These are phyloP conservation scores for Phrixothrix hirtus DNA, from an alignment of 2,888 invertebrate genomes.

Conservation along the genomic window DNA sequence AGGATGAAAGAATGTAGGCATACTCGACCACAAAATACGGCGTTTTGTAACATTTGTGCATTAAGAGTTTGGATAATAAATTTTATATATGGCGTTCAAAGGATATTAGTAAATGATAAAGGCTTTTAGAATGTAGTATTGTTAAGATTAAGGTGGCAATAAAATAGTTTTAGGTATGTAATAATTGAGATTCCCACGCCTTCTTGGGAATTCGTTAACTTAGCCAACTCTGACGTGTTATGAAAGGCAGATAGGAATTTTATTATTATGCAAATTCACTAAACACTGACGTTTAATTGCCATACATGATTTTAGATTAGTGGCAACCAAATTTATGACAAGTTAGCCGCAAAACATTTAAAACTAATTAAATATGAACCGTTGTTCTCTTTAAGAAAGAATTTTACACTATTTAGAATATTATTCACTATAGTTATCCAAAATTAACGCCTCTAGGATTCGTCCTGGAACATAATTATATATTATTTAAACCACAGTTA, in stretches of 20 bases:
- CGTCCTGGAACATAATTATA: too few relatives aligned
- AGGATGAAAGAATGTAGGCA: constrained; percentile 9
- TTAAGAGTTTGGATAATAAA: constrained; percentile 7
- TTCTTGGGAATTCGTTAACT: constrained; percentile 3
- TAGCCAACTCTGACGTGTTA: too few relatives aligned
- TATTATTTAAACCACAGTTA: too few relatives aligned
- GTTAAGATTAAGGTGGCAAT: constrained; percentile 13
- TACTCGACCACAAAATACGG: background rate
- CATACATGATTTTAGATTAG: too few relatives aligned
- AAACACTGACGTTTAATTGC: too few relatives aligned
- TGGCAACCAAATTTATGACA: too few relatives aligned
- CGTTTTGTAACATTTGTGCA: constrained; percentile 5
- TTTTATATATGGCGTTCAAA: background rate
- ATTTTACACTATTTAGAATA: too few relatives aligned
- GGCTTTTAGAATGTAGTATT: constrained; percentile 12
- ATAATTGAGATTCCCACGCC: constrained; percentile 18
- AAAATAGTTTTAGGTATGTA: constrained; percentile 11
- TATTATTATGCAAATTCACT: constrained; percentile 10
- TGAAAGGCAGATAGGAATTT: constrained; percentile 4
- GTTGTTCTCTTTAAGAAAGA: too few relatives aligned
- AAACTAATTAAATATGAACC: too few relatives aligned
- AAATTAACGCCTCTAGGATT: too few relatives aligned
- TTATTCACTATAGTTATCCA: too few relatives aligned
- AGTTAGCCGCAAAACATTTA: too few relatives aligned
- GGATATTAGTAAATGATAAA: constrained; percentile 8